Conservation (phyloP, 92 coral and sea anemone genomes). For the Phenganax marumi region DNA sequence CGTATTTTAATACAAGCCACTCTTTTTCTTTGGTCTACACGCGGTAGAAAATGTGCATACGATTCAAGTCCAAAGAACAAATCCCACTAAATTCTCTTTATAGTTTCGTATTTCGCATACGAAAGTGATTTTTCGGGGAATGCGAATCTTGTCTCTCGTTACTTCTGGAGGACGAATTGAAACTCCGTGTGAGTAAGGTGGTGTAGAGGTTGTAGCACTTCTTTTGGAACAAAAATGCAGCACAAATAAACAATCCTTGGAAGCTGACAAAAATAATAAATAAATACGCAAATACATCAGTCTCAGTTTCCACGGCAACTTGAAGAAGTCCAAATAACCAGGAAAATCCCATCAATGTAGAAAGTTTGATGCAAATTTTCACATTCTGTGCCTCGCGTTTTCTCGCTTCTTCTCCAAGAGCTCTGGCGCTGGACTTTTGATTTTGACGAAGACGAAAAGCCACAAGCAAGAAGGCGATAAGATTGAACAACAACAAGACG, state of each 20-base stretch:
- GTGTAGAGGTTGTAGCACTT: conserved; percentile 22
- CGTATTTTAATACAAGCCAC: too few relatives aligned
- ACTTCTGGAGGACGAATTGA: not conserved
- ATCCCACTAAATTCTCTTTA: too few relatives aligned
- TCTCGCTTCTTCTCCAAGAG: conserved; percentile 18
- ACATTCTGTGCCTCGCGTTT: conserved; percentile 28
- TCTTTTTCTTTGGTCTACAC: too few relatives aligned
- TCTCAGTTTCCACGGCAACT: conserved; percentile 37
- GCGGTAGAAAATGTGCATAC: too few relatives aligned
- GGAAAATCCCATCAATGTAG: conserved; percentile 39
- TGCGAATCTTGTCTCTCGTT: not conserved
- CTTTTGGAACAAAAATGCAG: conserved; percentile 22
- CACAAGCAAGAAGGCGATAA: conserved; percentile 17
- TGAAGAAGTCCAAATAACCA: conserved; percentile 39
- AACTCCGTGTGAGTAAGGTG: conserved; percentile 15
- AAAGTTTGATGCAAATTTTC: conserved; percentile 23
- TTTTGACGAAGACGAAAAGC: conserved; percentile 22
- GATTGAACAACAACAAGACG: conserved; percentile 19
- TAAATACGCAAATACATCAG: conserved; percentile 35
- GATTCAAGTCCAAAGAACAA: too few relatives aligned
- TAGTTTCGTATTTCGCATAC: conserved; percentile 4
- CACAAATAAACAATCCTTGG: conserved; percentile 36
- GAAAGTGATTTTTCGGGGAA: not conserved
- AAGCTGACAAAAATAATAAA: conserved; percentile 41
- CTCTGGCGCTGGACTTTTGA: conserved; percentile 25